Evolutionary conservation across 2,888 invertebrate genomes (phyloP).

Genomic region (Plagodis pulveraria): DNA sequence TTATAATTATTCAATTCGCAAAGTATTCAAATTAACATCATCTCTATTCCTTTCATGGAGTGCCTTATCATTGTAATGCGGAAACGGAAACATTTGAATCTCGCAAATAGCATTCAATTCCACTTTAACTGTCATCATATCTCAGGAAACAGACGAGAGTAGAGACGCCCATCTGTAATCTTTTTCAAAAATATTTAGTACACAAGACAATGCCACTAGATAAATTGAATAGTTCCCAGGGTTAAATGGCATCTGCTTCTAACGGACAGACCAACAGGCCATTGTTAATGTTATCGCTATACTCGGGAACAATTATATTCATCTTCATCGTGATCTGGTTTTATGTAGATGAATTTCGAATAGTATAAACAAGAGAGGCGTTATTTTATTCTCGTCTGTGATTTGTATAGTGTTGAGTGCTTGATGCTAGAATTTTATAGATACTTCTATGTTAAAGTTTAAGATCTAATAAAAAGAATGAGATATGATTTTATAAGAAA

Average conservation of each 20-base stretch:
- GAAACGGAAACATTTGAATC: neutral
- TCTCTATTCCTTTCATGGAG: no score
- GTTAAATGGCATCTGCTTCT: conserved; percentile 36
- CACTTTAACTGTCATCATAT: conserved; percentile 4
- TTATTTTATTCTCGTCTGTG: neutral
- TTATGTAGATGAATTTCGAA: conserved; percentile 24
- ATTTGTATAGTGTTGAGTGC: neutral
- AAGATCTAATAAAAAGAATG: no score
- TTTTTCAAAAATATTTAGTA: conserved; percentile 25
- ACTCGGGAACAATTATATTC: conserved; percentile 34
- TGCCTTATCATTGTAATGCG: neutral
- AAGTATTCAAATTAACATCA: no score
- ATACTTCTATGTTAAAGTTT: no score
- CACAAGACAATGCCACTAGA: conserved; percentile 35
- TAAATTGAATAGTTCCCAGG: conserved; percentile 38
- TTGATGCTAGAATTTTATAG: no score
- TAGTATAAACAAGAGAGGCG: neutral
- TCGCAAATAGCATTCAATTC: conserved; percentile 1
- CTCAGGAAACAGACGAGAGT: conserved; percentile 6
- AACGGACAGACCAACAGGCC: conserved; percentile 26
- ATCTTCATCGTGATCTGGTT: conserved; percentile 34
- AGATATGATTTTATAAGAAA: no score
- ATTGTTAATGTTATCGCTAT: conserved; percentile 39
- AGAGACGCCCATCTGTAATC: conserved; percentile 13
- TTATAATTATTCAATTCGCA: no score